Conservation (phyloP, 2,888 invertebrate genomes). For the Yponomeuta cagnagella region DNA sequence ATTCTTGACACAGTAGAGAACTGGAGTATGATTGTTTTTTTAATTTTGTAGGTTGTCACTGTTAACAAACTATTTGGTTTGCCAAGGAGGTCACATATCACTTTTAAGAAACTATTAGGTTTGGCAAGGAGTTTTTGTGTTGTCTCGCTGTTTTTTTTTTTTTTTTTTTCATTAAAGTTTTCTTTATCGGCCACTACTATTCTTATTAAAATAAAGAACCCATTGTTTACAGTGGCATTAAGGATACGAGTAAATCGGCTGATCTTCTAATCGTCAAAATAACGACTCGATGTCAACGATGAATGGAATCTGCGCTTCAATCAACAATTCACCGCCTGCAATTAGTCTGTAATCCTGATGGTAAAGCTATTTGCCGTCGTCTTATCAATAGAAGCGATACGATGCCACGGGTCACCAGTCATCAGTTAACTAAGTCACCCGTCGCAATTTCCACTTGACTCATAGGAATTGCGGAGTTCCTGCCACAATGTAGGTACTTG, state of each 20-base stretch:
- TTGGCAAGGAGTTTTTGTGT: no score
- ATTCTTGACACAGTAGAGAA: constrained; percentile 23
- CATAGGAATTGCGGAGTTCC: background rate
- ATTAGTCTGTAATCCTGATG: no score
- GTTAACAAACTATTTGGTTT: background rate
- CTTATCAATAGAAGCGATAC: background rate
- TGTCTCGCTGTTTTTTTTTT: no score
- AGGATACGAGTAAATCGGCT: background rate
- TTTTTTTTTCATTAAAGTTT: no score
- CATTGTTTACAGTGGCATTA: background rate
- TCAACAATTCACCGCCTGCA: no score
- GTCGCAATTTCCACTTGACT: background rate
- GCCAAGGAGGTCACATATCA: no score
- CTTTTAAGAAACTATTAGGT: no score
- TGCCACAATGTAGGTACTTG: background rate
- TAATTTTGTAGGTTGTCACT: background rate
- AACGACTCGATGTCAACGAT: background rate
- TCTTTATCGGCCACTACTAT: no score
- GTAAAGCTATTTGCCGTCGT: background rate
- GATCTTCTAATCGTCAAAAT: background rate
- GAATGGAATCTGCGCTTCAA: no score
- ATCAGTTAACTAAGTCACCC: background rate
- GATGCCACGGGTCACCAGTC: background rate
- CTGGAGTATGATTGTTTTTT: background rate
- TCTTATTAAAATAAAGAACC: no score